A percentile compares a stretch with the other conserved stretches of the same genome.
phyloP scores from a whole-genome alignment of 2,888 invertebrate genomes.

The Azorinus chamasolen region DNA sequence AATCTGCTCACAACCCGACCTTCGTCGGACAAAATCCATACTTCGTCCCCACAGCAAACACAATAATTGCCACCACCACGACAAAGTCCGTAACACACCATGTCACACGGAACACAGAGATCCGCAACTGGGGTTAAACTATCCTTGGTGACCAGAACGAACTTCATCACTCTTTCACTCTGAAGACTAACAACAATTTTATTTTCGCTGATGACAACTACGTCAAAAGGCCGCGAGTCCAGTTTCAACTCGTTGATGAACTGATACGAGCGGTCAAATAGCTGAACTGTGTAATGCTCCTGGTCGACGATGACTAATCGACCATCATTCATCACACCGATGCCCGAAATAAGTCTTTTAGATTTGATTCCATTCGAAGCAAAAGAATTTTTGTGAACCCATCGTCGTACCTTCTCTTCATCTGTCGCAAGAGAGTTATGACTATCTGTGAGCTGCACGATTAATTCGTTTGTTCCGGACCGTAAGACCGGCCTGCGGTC shows the following conservation, averaged over 20 bases:
- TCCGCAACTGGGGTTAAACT: conserved; percentile 55
- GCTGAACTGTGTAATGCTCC: conserved; percentile 60
- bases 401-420: conserved; percentile 47
- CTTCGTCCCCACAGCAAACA: conserved; percentile 60
- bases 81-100: conserved; percentile 61
- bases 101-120: conserved; percentile 61
- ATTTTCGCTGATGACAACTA: conserved; percentile 40
- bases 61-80: conserved; percentile 50
- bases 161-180: conserved; percentile 56
- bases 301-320: conserved; percentile 55
- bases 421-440: conserved; percentile 16
- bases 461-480: background rate
- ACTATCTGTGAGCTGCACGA: background rate
- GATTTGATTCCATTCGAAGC: conserved; percentile 48
- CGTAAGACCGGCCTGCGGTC: background rate
- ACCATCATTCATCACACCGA: conserved; percentile 47
- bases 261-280: conserved; percentile 34
- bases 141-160: conserved; percentile 46
- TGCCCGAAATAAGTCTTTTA: conserved; percentile 53
- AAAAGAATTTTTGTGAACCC: conserved; percentile 53
- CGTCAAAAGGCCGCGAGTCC: conserved; percentile 62
- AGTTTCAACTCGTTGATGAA: conserved; percentile 53
- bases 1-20: conserved; percentile 49
- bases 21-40: conserved; percentile 58
- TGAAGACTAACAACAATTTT: conserved; percentile 63